Evolutionary conservation across 2,888 invertebrate genomes (phyloP), one percentile per base, ranked within the genome.

Genomic region (Periphyllus acericola): DNA sequence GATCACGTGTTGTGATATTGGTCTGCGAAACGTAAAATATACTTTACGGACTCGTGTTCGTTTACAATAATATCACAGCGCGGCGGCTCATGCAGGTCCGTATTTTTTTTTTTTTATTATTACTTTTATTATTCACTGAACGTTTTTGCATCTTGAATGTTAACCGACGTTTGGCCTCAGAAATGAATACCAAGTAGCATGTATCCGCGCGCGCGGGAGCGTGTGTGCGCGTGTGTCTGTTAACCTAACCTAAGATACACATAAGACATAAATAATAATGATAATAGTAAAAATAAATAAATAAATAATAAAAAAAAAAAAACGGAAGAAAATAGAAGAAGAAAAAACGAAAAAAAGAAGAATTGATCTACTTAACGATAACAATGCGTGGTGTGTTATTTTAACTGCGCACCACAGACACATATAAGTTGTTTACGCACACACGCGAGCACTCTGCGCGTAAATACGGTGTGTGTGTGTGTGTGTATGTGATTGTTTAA

Each of bases 91-190:
- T 9, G 66, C 14, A 21, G 9, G n/a, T 66, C n/a, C 68, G 68
- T 60, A 34, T 55, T 80, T 79, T 68, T 19, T 80, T 19, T 80
- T 80, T n/a, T n/a, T 60, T 34, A 8, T 29, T 9, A 46, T 29
- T 32, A 52, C 52, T 76, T 3, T 82, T 72, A 72, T 83, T 83
- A 83, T 83, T 83, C 72, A 55, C 36, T 34, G 19, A 34, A 83
- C 83, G 72, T 83, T 83, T 46, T 72, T 5, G 55, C 34, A 32
- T 83, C 52, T 72, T n/a, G n/a, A 25, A 72, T 83, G 55, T 83
- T 34, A 34, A 72, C 68, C 55, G 83, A 72, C 72, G 34, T 72
- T 72, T 52, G 72, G 72, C 83, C 55, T 5, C 55, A 72, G 17
- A 83, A 34, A 52, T 55, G 72, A 83, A 83, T 83, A 55, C 9